phyloP scores from a whole-genome alignment of 1,140 invertebrate species.

The Parapsyche elsis region DNA sequence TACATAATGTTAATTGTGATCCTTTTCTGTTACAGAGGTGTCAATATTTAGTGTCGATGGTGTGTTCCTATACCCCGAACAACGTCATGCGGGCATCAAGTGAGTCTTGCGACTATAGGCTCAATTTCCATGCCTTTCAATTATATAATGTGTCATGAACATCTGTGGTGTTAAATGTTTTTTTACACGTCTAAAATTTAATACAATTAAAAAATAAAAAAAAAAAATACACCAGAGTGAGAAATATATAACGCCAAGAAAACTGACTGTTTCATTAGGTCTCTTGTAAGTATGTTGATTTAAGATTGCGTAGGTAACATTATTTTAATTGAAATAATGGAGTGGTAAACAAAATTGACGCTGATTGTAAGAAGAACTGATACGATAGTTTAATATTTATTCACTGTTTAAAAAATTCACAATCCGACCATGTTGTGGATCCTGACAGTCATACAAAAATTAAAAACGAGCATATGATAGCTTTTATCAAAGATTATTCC shows the following conservation, averaged over 20 bases:
- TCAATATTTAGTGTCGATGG: conserved; percentile 94
- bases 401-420: conserved; percentile 38
- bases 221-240: conserved; percentile 49
- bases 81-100: conserved; percentile 61
- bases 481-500: too few species aligned
- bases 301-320: conserved; percentile 47
- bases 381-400: conserved; percentile 50
- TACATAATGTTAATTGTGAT: too few species aligned
- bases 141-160: conserved; percentile 47
- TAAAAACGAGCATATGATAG: too few species aligned
- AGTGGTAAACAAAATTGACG: conserved; percentile 17
- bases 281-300: conserved; percentile 52
- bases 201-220: conserved; percentile 38
- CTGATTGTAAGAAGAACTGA: conserved; percentile 45
- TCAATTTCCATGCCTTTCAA: conserved; percentile 49
- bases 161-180: conserved; percentile 51
- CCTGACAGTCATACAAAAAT: too few species aligned
- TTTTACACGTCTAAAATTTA: conserved; percentile 46
- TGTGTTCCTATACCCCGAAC: conserved; percentile 78
- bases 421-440: too few species aligned
- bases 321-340: conserved; percentile 40
- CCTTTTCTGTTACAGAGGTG: conserved; percentile 75
- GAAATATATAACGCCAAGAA: conserved; percentile 54
- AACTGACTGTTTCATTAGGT: conserved; percentile 53
- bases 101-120: conserved; percentile 56